These are phyloP conservation scores for Zaprionus capensis DNA, from an alignment of 1,140 invertebrate species.

Conservation along the genomic window DNA sequence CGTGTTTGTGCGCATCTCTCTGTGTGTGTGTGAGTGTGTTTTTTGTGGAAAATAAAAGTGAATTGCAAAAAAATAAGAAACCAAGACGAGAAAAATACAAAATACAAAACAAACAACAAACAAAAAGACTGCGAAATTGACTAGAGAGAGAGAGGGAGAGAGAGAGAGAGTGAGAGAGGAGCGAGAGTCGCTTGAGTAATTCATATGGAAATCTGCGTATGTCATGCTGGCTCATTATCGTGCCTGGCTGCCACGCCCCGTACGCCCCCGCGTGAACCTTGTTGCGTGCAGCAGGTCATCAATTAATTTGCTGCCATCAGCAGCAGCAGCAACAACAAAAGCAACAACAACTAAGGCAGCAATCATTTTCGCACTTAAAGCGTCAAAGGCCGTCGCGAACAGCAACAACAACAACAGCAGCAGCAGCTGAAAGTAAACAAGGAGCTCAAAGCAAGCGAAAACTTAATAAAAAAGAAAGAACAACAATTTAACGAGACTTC, in stretches of 20 bases:
- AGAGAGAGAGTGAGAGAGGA: not conserved
- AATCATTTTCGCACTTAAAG: constrained; percentile 67
- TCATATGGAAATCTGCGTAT: constrained; percentile 67
- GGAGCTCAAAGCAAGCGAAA: constrained; percentile 23
- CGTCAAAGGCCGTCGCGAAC: constrained; percentile 31
- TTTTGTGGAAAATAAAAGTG: constrained; percentile 52
- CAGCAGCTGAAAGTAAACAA: constrained; percentile 14
- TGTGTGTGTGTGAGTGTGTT: constrained; percentile 13
- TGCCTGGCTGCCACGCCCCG: not conserved
- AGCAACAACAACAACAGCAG: constrained; percentile 22
- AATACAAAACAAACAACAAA: constrained; percentile 28
- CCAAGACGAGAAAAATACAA: constrained; percentile 42
- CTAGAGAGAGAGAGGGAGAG: not conserved
- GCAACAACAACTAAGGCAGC: constrained; percentile 9
- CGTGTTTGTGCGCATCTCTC: constrained; percentile 6
- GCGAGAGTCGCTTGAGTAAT: constrained; percentile 34
- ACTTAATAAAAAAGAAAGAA: constrained; percentile 19
- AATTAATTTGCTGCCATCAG: constrained; percentile 66
- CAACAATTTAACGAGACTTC: constrained; percentile 64
- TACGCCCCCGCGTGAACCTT: constrained; percentile 2
- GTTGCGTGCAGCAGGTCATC: constrained; percentile 65
- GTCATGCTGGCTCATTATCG: constrained; percentile 70
- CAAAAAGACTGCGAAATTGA: not conserved
- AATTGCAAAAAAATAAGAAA: constrained; percentile 60
- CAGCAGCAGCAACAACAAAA: constrained; percentile 18